Conservation (phyloP, 2,797 vertebrate species). For the Gymnopithys bicolor region DNA sequence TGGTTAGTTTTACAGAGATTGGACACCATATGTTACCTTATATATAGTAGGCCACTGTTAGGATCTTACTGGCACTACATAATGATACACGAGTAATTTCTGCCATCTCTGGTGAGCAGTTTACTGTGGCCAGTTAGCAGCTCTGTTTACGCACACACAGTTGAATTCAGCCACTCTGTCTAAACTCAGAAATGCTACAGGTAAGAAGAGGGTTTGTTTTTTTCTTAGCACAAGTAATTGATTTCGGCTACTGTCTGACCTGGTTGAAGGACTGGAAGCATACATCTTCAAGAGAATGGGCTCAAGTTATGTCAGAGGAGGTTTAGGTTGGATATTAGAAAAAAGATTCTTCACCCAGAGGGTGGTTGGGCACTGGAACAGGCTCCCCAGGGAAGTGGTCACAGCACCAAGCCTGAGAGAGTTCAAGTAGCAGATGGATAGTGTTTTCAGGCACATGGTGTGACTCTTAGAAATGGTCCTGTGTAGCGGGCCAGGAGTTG, state of each 20-base stretch:
- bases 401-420: background rate
- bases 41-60: background rate
- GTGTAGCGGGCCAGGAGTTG: background rate
- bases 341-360: background rate
- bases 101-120: background rate
- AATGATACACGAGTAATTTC: background rate
- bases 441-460: background rate
- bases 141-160: rapidly evolving
- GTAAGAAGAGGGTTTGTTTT: background rate
- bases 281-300: background rate
- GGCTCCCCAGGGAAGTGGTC: background rate
- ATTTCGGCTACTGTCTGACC: background rate
- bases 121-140: background rate
- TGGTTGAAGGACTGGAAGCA: background rate
- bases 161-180: background rate
- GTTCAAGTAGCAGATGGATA: background rate
- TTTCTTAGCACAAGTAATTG: background rate
- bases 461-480: background rate
- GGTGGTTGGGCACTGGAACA: background rate
- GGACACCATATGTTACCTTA: background rate
- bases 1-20: background rate
- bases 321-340: background rate
- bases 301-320: background rate
- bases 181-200: background rate
- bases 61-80: background rate